phyloP scores from a whole-genome alignment of 2,888 invertebrate species.

The Archips crataeganus region DNA sequence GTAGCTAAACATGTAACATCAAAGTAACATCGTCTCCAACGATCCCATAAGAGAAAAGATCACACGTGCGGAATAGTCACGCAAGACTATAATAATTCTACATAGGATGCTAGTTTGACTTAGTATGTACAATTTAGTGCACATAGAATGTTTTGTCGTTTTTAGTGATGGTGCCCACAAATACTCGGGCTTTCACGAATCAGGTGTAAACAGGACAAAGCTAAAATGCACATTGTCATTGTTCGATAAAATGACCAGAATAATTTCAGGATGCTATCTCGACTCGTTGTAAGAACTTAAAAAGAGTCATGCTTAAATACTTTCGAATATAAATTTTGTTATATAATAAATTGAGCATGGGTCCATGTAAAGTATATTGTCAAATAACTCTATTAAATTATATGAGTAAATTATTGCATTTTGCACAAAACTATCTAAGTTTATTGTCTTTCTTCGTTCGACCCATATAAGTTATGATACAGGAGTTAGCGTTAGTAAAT shows the following conservation, averaged over 20 bases:
- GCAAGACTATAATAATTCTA: too few relatives aligned
- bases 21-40: too few relatives aligned
- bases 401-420: slow-evolving; percentile 14
- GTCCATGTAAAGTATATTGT: not conserved
- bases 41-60: too few relatives aligned
- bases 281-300: not conserved
- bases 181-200: too few relatives aligned
- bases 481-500: not conserved
- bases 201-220: too few relatives aligned
- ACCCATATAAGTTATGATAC: not conserved
- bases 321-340: not conserved
- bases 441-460: slow-evolving; percentile 27
- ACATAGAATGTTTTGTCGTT: too few relatives aligned
- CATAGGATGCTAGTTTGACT: too few relatives aligned
- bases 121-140: too few relatives aligned
- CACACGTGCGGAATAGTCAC: too few relatives aligned
- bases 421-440: slow-evolving; percentile 19
- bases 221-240: too few relatives aligned
- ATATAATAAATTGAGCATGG: slow-evolving; percentile 3
- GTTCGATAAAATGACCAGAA: too few relatives aligned
- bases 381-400: not conserved
- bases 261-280: not conserved
- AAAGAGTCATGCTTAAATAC: not conserved
- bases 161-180: too few relatives aligned
- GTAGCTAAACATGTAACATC: not conserved